Percentiles rank a stretch among this genome's conserved stretches.
These are phyloP conservation scores for Raja brachyura DNA, from an alignment of 2,113 vertebrate genomes.

Conservation along the genomic window DNA sequence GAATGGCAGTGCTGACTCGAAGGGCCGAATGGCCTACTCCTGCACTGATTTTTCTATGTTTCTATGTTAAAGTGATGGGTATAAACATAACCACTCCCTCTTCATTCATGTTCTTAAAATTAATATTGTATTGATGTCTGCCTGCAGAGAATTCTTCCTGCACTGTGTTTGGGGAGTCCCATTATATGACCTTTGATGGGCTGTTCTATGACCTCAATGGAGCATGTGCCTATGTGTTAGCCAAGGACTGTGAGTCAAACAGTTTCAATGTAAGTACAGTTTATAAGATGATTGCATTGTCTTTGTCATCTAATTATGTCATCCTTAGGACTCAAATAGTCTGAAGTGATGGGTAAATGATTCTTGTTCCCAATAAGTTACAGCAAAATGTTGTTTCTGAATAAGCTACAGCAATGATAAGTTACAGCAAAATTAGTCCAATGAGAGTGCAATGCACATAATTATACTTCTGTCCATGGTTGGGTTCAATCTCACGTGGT, in stretches of 20 bases:
- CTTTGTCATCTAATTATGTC: not conserved
- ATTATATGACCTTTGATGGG: not conserved
- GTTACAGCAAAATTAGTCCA: not conserved
- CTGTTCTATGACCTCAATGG: not conserved
- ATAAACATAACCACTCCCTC: not conserved
- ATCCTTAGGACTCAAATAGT: not conserved
- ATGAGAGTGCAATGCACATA: not conserved
- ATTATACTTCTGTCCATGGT: not conserved
- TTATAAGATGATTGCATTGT: not conserved
- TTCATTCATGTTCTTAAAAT: not conserved
- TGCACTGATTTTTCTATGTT: no score
- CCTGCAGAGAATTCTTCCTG: not conserved
- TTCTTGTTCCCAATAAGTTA: not conserved
- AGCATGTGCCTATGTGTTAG: not conserved
- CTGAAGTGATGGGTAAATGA: not conserved
- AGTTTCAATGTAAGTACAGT: not conserved
- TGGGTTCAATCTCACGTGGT: not conserved
- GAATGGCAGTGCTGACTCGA: no score
- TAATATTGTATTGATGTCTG: not conserved
- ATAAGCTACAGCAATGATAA: not conserved
- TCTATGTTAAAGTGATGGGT: not conserved
- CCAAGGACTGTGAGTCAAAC: slow-evolving; percentile 14
- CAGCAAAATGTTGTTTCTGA: not conserved
- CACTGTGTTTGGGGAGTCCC: slow-evolving; percentile 18
- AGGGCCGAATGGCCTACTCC: no score